phyloP scores from a whole-genome alignment of 2,113 vertebrate species.

The Neomonachus schauinslandi region DNA sequence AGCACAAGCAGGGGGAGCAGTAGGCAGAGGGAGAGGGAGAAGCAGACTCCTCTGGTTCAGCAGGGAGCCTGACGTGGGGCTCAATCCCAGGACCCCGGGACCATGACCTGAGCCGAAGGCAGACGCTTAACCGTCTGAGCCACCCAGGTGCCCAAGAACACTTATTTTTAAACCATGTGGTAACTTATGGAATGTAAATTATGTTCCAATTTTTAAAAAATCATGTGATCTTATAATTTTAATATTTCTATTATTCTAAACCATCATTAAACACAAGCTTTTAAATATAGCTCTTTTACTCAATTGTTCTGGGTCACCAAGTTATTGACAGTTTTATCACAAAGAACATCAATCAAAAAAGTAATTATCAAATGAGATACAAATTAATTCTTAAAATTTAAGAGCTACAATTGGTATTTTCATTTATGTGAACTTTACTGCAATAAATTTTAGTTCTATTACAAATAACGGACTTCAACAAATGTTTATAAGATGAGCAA shows the following conservation, averaged over 20 bases:
- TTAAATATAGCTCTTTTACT: slow-evolving; percentile 16
- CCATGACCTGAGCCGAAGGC: too few relatives aligned
- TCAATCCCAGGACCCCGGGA: too few relatives aligned
- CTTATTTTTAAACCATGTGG: slow-evolving; percentile 8
- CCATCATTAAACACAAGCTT: slow-evolving; percentile 24
- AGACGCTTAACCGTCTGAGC: too few relatives aligned
- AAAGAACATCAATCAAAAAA: slow-evolving; percentile 29
- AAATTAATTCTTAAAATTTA: slow-evolving; percentile 59
- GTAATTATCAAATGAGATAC: not conserved
- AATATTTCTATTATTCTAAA: slow-evolving; percentile 2
- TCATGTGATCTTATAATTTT: not conserved
- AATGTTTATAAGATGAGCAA: not conserved
- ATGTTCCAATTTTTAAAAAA: slow-evolving; percentile 7
- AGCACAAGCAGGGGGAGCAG: too few relatives aligned
- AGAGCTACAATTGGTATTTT: not conserved
- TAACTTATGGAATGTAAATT: not conserved
- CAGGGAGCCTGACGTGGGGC: too few relatives aligned
- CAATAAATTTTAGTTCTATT: slow-evolving; percentile 1
- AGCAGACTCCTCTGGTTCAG: too few relatives aligned
- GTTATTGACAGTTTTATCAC: not conserved
- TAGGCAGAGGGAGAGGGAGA: too few relatives aligned
- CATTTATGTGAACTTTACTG: not conserved
- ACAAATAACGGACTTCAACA: not conserved
- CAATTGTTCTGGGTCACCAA: not conserved
- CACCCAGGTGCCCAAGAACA: not conserved